A percentile compares a stretch with the other conserved stretches of the same genome.
phyloP scores from a whole-genome alignment of 2,113 vertebrate species.

The Tichodroma muraria region DNA sequence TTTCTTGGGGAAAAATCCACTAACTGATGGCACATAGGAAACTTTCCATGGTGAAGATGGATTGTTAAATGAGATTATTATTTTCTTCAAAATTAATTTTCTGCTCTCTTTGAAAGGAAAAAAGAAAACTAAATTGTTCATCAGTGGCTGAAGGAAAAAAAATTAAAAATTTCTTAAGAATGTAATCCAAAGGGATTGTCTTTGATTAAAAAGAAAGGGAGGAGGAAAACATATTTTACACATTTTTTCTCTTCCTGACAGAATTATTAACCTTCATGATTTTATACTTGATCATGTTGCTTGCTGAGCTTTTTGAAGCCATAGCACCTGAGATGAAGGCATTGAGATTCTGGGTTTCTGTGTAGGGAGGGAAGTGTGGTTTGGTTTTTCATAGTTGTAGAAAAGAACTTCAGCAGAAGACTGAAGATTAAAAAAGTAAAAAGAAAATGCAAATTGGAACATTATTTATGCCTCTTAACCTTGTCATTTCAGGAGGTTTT shows the following conservation, averaged over 20 bases:
- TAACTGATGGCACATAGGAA: slow-evolving; percentile 7
- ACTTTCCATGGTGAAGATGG: background rate
- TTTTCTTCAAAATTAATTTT: background rate
- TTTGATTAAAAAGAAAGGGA: background rate
- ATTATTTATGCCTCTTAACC: background rate
- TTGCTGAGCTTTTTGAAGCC: background rate
- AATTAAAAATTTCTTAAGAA: background rate
- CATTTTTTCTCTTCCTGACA: background rate
- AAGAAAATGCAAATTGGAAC: background rate
- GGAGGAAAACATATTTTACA: background rate
- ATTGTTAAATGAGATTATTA: background rate
- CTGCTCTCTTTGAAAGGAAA: background rate
- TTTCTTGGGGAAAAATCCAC: slow-evolving; percentile 39
- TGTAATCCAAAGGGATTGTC: background rate
- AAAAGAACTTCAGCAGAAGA: background rate
- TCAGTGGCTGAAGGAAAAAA: background rate
- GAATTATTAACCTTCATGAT: background rate
- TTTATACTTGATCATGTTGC: background rate
- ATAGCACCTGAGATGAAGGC: background rate
- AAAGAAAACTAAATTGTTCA: background rate
- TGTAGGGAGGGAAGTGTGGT: background rate
- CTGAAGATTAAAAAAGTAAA: background rate
- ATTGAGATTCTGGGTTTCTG: background rate
- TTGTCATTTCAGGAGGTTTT: background rate
- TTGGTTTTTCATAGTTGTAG: background rate